phyloP scores from a whole-genome alignment of 2,888 invertebrate genomes.

The Leucania comma region DNA sequence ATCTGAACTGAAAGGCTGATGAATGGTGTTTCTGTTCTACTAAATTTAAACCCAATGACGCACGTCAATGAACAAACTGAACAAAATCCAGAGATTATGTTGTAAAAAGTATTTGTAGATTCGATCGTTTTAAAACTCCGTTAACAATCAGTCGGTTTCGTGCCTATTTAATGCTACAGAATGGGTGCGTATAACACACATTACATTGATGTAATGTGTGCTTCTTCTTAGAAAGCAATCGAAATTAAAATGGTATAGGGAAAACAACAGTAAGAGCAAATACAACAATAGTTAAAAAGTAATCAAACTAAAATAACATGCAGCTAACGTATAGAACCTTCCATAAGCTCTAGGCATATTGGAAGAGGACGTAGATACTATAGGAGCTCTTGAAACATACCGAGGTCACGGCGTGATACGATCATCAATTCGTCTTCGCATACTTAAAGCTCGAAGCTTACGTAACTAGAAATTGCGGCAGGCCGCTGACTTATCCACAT shows the following conservation, averaged over 20 bases:
- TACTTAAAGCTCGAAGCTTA: constrained; percentile 67
- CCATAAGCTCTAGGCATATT: not conserved
- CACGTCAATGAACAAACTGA: constrained; percentile 68
- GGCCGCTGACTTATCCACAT: constrained; percentile 81
- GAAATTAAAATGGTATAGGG: not conserved
- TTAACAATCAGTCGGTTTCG: not conserved
- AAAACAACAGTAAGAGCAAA: not conserved
- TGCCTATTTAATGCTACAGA: not conserved
- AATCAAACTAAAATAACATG: not conserved
- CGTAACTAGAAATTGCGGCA: constrained; percentile 81
- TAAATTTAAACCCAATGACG: constrained; percentile 78
- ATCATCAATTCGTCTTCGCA: constrained; percentile 62
- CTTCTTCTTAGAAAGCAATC: too few species aligned
- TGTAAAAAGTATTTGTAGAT: constrained; percentile 31
- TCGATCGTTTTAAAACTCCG: constrained; percentile 4
- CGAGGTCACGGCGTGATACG: constrained; percentile 31
- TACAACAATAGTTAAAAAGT: not conserved
- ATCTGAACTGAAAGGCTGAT: constrained; percentile 71
- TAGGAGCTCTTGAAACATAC: constrained; percentile 41
- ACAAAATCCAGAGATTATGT: constrained; percentile 62
- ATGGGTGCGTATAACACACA: not conserved
- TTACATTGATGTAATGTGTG: too few species aligned
- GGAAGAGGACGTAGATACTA: constrained; percentile 7
- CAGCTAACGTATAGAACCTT: too few species aligned
- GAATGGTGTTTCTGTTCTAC: constrained; percentile 71